phyloP scores from a whole-genome alignment of 1,140 invertebrate species.

The Drosophila grimshawi region DNA sequence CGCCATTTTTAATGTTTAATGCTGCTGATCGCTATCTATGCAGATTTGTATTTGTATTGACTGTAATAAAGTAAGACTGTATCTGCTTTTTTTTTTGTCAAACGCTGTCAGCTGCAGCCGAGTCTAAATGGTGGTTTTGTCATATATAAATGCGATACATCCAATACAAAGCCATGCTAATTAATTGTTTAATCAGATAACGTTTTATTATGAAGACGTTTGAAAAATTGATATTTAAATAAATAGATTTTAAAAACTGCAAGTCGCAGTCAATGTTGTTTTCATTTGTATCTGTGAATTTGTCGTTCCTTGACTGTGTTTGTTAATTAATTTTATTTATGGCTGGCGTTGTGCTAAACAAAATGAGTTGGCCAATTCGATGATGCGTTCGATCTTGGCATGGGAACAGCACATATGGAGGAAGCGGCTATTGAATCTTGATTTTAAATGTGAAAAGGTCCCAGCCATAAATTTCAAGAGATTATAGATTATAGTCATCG shows the following conservation, averaged over 20 bases:
- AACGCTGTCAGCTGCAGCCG: constrained; percentile 11
- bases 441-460: constrained; percentile 48
- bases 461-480: constrained; percentile 43
- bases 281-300: constrained; percentile 24
- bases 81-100: constrained; percentile 27
- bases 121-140: constrained; percentile 3
- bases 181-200: constrained; percentile 80
- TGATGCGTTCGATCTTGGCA: constrained; percentile 38
- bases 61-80: constrained; percentile 39
- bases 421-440: constrained; percentile 43
- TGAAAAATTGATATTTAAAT: constrained; percentile 66
- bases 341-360: constrained; percentile 51
- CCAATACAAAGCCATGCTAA: constrained; percentile 59
- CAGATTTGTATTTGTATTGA: constrained; percentile 54
- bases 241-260: constrained; percentile 63
- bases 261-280: constrained; percentile 50
- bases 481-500: constrained; percentile 34
- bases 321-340: constrained; percentile 64
- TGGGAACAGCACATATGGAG: constrained; percentile 40
- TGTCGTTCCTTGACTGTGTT: constrained; percentile 33
- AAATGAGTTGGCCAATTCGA: constrained; percentile 66
- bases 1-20: constrained; percentile 74
- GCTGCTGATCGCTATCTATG: constrained; percentile 72
- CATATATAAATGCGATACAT: constrained; percentile 25
- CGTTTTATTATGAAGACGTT: constrained; percentile 76